Evolutionary conservation across 2,113 vertebrate species (phyloP), one percentile per base, ranked within the genome.

Genomic region (Oncorhynchus tshawytscha): DNA sequence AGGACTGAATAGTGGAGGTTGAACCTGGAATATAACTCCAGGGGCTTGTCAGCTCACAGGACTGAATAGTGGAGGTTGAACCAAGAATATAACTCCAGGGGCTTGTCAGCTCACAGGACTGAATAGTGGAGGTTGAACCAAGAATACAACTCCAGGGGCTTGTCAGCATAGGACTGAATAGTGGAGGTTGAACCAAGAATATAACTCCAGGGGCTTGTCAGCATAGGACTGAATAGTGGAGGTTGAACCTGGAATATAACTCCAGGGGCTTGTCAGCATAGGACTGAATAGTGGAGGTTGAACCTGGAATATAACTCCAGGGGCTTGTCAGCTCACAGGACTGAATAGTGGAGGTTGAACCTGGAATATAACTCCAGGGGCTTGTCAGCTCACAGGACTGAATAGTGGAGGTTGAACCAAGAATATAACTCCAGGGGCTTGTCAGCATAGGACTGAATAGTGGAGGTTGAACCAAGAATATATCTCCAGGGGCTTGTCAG

Each of bases 381-480:
- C 34, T 67, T 15, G 20, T 79, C 54, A 68, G 59, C 75, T 74
- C 76, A 78, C 51, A 73, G 78, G 86, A 80, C 75, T 66, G 82
- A 86, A 81, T 74, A 67, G 83, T 2, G 8, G 39, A 45, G 39
- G 39, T 45, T 45, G 39, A 45, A 45, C 0, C 39, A 11, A 8
- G 9, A 11, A 45, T 45, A 45, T 45, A 45, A 45, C 15, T 72
- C 54, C 48, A 73, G 8, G 8, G 39, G 39, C 39, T 67, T 15
- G 20, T n/a, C n/a, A n/a, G n/a, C n/a, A n/a, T n/a, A 73, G 78
- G 86, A 80, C 75, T 66, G 82, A 86, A 81, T 74, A 67, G 83
- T 9, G 9, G 39, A 45, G 39, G 9, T 45, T 45, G 39, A 45
- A 45, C 2, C 39, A 3, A 9, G 11, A 12, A 45, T 45, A 45